Evolutionary conservation across 2,797 vertebrate genomes (phyloP), one percentile per base, ranked within the genome.

Genomic region (Spondyliosoma cantharus): DNA sequence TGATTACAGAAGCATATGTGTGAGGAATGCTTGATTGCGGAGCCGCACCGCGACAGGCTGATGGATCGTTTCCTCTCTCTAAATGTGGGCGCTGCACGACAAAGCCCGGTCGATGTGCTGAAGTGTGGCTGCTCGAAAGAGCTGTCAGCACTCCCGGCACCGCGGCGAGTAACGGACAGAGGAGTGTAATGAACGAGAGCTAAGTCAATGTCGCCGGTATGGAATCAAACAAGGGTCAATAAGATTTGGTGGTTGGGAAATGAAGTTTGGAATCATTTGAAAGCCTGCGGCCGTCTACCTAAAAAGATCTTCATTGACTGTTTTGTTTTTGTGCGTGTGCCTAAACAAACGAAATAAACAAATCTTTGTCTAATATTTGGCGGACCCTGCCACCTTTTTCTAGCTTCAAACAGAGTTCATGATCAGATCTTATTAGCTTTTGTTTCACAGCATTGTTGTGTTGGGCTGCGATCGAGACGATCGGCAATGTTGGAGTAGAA

Each of bases 1-100:
- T 83, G 86, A 93, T 90, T 83, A 53, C 85, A 82, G 71, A 81
- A 89, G 85, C 91, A 89, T 61, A 81, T 84, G 92, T 76, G 76
- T 61, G 74, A 87, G 78, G 81, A 88, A 88, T 84, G 74, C 82
- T 74, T 62, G 88, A 86, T 85, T 72, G 77, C 69, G 54, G 78
- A 81, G 73, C 58, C 13, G 66, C 68, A 29, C 72, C 13, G 59
- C 46, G 68, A 60, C 74, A 42, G 66, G 50, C 86, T 84, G 88
- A 92, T 82, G 76, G 87, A 90, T 90, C 11, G 71, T 76, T 92
- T 90, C 89, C 90, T 75, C 66, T 74, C 65, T 68, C 29, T 72
- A 32, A 82, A 71, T 46, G 79, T 64, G 80, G 83, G 81, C 42
- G 86, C 70, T 82, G 70, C 80, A 76, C 66, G 87, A 92, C 86